phyloP scores from a whole-genome alignment of 2,797 vertebrate species.

The Platyrinchus mystaceus region DNA sequence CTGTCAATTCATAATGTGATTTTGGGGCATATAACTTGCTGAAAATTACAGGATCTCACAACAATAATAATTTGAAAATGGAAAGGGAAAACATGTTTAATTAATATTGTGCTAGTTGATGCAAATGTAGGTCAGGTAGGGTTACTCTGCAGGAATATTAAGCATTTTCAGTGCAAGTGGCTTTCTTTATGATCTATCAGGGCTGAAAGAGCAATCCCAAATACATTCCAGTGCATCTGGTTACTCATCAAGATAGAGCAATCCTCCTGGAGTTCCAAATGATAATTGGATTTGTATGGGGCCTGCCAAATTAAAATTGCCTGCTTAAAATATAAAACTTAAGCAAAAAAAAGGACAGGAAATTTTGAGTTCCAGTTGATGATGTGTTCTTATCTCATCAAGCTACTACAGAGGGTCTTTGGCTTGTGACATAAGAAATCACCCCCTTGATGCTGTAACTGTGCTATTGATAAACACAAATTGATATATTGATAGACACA shows the following conservation, averaged over 20 bases:
- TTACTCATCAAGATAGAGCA: slow-evolving; percentile 34
- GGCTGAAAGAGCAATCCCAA: neutral
- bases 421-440: neutral
- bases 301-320: slow-evolving; percentile 68
- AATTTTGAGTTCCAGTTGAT: slow-evolving; percentile 31
- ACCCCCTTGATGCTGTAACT: neutral
- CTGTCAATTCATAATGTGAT: neutral
- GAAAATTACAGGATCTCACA: neutral
- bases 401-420: neutral
- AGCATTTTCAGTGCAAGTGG: neutral
- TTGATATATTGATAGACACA: neutral
- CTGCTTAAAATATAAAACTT: slow-evolving; percentile 51
- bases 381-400: neutral
- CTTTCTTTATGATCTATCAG: slow-evolving; percentile 22
- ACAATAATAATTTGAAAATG: neutral
- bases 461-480: neutral
- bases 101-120: neutral
- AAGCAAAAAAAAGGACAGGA: slow-evolving; percentile 43
- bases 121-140: neutral
- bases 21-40: neutral
- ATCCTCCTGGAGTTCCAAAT: slow-evolving; percentile 49
- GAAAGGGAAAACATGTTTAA: neutral
- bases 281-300: slow-evolving; percentile 50
- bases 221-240: slow-evolving; percentile 30
- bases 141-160: slow-evolving; percentile 37